Base-by-base conservation (phyloP, 2,797 vertebrate species). In the Poecilia velifera region DNA sequence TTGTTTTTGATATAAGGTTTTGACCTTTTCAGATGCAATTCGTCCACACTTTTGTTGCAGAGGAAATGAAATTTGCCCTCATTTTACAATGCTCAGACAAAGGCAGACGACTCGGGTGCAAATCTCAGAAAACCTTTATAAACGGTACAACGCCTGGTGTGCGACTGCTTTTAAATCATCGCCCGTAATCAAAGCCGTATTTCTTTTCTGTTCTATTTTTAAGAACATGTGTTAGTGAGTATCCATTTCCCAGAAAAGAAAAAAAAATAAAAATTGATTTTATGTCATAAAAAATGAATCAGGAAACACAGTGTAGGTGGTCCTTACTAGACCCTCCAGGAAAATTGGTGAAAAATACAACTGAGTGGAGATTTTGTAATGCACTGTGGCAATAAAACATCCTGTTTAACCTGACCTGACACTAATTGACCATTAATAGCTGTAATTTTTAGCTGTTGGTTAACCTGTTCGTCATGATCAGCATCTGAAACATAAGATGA, bases 191-290 rank as follows among this genome's bases (percentile, higher is more conserved):
- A 68, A 82, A 59, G 62, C 46, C 9, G 34, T 39, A 55, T 85
- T 76, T 80, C 46, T 78, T 81, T 28, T 68, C 64, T 49, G 36
- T 49, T 78, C n/a, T 85, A 72, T 81, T 89, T 87, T 84, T 83
- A 75, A 81, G 88, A 80, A 86, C 84, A 76, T 68, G 70, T 84
- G 49, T n/a, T 76, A 62, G 47, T 46, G 43, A 73, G 55, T 72
- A 85, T 68, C 22, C 74, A 86, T 87, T 90, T 85, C 57, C 85
- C 76, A 75, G 81, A 85, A 90, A 93, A 85, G 86, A 87, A 93
- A 92, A 93, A 92, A 59, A 93, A 91, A 84, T 72, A 80, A 76
- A 68, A 76, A 95, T 95, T 87, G 93, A 94, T 91, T 93, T 93
- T 80, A 86, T 89, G 89, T 91, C 90, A 82, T 76, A 62, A 75